Evolutionary conservation across 2,888 invertebrate species (phyloP).

Genomic region (Deroplatys truncata): DNA sequence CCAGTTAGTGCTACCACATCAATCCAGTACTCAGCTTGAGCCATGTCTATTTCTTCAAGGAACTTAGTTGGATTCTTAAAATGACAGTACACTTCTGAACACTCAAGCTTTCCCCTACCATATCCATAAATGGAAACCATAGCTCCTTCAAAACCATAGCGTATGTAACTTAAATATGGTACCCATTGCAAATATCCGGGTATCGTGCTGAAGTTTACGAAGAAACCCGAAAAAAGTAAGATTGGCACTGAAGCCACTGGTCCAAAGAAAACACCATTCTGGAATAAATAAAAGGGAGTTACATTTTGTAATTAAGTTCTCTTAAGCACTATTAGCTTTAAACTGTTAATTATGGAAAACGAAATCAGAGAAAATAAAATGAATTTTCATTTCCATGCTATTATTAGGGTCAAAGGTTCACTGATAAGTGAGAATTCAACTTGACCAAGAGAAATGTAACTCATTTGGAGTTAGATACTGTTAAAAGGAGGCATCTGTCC

Average conservation of each 20-base stretch:
- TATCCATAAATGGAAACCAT: slow-evolving; percentile 48
- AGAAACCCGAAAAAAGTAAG: slow-evolving; percentile 51
- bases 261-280: slow-evolving; percentile 52
- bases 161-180: slow-evolving; percentile 50
- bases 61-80: slow-evolving; percentile 77
- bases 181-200: slow-evolving; percentile 51
- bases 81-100: slow-evolving; percentile 65
- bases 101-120: slow-evolving; percentile 46
- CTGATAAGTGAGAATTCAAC: too few relatives aligned
- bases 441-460: too few relatives aligned
- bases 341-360: too few relatives aligned
- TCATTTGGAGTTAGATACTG: too few relatives aligned
- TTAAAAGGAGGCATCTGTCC: too few relatives aligned
- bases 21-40: slow-evolving; percentile 59
- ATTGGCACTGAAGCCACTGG: slow-evolving; percentile 51
- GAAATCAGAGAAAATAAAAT: neutral
- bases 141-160: slow-evolving; percentile 51
- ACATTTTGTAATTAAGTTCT: neutral
- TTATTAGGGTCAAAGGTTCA: too few relatives aligned
- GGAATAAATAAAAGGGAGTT: slow-evolving; percentile 18
- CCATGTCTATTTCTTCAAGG: slow-evolving; percentile 81
- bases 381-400: neutral
- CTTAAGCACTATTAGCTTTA: too few relatives aligned
- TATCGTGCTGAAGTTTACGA: slow-evolving; percentile 51
- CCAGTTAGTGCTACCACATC: slow-evolving; percentile 78